phyloP scores from a whole-genome alignment of 2,113 vertebrate species.

The Notarius lentiginosus region DNA sequence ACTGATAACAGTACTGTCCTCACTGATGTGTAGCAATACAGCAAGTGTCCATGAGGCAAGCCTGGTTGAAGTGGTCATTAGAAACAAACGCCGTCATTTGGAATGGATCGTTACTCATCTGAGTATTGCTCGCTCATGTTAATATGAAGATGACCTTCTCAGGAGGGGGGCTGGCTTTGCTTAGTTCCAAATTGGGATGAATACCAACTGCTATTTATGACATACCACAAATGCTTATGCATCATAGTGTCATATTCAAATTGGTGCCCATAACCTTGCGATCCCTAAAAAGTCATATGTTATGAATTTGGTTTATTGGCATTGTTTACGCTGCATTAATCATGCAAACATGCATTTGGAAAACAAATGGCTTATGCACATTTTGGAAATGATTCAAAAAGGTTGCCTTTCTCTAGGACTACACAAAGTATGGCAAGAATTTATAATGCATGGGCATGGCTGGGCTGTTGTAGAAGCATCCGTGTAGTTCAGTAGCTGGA shows the following conservation, averaged over 20 bases:
- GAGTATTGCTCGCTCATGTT: constrained; percentile 58
- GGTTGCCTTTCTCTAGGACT: constrained; percentile 44
- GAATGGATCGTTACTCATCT: constrained; percentile 62
- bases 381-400: constrained; percentile 57
- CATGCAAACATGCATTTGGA: constrained; percentile 58
- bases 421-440: constrained; percentile 35
- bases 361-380: constrained; percentile 58
- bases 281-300: constrained; percentile 62
- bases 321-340: constrained; percentile 61
- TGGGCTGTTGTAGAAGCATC: not conserved
- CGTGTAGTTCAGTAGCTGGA: not conserved
- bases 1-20: constrained; percentile 46
- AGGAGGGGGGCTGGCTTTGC: constrained; percentile 57
- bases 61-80: constrained; percentile 59
- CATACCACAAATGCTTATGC: constrained; percentile 60
- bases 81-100: constrained; percentile 58
- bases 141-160: constrained; percentile 66
- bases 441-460: constrained; percentile 7
- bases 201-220: constrained; percentile 61
- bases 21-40: constrained; percentile 52
- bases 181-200: constrained; percentile 61
- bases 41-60: constrained; percentile 52
- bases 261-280: constrained; percentile 62
- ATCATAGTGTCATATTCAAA: constrained; percentile 66
- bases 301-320: constrained; percentile 64